Conservation (phyloP, 2,797 vertebrate species). For the Halcyon leucocephala region DNA sequence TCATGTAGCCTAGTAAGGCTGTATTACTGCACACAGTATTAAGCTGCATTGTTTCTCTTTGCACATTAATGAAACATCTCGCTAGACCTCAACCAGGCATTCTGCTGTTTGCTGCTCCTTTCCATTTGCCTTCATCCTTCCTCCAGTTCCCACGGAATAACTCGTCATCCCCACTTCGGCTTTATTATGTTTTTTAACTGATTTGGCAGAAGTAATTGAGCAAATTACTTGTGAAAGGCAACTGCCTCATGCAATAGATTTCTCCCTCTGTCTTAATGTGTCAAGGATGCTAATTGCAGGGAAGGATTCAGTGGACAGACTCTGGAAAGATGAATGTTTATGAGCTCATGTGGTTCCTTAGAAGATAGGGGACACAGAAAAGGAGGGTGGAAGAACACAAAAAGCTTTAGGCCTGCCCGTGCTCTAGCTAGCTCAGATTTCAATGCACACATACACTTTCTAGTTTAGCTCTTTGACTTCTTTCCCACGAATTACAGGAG, state of each 20-base stretch:
- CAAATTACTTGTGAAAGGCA: neutral
- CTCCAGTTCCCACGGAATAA: neutral
- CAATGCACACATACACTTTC: neutral
- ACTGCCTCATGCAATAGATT: neutral
- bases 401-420: neutral
- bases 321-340: neutral
- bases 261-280: neutral
- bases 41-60: neutral
- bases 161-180: neutral
- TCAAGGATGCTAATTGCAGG: neutral
- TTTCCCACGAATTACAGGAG: neutral
- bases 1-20: neutral
- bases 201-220: neutral
- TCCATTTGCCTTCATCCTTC: neutral
- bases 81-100: neutral
- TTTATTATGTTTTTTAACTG: neutral
- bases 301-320: neutral
- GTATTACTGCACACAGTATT: neutral
- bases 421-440: neutral
- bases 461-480: neutral
- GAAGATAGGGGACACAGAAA: neutral
- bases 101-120: neutral
- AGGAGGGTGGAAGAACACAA: neutral
- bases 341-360: neutral
- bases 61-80: neutral